Evolutionary conservation across 2,113 vertebrate genomes (phyloP), one percentile per base, ranked within the genome.

Genomic region (Raja brachyura): DNA sequence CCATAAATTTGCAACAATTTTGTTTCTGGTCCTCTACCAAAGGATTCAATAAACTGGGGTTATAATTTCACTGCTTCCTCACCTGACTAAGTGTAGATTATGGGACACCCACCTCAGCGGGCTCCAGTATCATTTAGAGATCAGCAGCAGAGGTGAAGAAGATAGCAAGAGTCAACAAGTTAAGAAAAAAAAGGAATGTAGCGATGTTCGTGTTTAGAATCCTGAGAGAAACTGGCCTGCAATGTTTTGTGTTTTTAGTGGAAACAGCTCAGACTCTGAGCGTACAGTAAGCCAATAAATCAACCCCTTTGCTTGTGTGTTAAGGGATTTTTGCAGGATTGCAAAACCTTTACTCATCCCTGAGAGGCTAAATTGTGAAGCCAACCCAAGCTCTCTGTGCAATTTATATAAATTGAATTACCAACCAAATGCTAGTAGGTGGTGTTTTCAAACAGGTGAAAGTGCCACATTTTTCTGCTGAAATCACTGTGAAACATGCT

Each of bases 371-470:
- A 68, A 22, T 48, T 90, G 28, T 90, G 66, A 70, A 68, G 28
- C 86, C 31, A 90, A 22, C 86, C 18, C 48, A 39, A 92, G 70
- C 66, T 70, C 33, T 22, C 66, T 70, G 33, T 92, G 48, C 1
- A 68, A 48, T 92, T 92, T 48, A 16, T 73, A 70, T 70, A 90
- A 90, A 68, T 70, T 90, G 86, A 90, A 39, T 90, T 68, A 92
- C 28, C 63, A 92, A 33, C 61, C 66, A 73, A 70, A 92, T 25
- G 18, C 31, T 22, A 18, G 33, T 74, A 22, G 90, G 66, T 73
- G 68, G 33, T 73, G 6, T 10, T 73, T 92, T 28, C 68, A 92
- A 54, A 73, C 90, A 54, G 68, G 90, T 90, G 68, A 74, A 92
- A 92, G 18, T 54, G 33, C 25, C 90, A 92, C 54, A 68, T 92